Evolutionary conservation across 2,888 invertebrate genomes (phyloP).

Genomic region (Bimastos eiseni): DNA sequence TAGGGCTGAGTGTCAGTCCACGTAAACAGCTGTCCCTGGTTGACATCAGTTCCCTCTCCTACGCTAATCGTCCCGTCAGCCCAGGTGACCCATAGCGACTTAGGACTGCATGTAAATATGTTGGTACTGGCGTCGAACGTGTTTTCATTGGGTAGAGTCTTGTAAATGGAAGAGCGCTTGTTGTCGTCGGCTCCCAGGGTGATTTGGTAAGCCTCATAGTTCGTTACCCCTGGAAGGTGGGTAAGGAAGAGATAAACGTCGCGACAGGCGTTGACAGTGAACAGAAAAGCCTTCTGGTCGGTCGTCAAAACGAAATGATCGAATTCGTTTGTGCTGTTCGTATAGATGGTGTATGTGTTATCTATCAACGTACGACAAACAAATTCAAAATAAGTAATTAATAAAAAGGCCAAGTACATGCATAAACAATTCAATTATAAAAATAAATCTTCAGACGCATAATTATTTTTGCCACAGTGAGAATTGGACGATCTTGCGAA

Average conservation of each 20-base stretch:
- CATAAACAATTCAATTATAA: not conserved
- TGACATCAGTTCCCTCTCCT: not conserved
- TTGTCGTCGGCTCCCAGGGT: constrained; percentile 20
- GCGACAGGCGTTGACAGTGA: constrained; percentile 32
- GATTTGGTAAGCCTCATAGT: constrained; percentile 25
- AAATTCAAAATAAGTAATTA: not conserved
- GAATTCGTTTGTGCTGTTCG: constrained; percentile 13
- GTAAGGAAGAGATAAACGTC: constrained; percentile 26
- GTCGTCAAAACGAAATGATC: constrained; percentile 28
- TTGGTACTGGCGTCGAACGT: not conserved
- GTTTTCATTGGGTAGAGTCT: not conserved
- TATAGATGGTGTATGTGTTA: constrained; percentile 17
- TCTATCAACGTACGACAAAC: not conserved
- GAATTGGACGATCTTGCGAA: not conserved
- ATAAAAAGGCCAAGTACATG: not conserved
- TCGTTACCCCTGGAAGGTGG: constrained; percentile 20
- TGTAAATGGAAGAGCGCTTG: constrained; percentile 4
- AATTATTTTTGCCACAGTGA: not conserved
- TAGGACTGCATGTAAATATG: not conserved
- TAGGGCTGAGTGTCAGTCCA: constrained; percentile 27
- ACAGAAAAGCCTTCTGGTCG: constrained; percentile 27
- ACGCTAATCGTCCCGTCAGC: constrained; percentile 16
- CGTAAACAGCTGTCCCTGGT: not conserved
- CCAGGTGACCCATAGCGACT: constrained; percentile 24
- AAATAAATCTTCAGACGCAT: not conserved